Evolutionary conservation across 1,140 invertebrate species (phyloP).

Genomic region (Papilio aristodemus): DNA sequence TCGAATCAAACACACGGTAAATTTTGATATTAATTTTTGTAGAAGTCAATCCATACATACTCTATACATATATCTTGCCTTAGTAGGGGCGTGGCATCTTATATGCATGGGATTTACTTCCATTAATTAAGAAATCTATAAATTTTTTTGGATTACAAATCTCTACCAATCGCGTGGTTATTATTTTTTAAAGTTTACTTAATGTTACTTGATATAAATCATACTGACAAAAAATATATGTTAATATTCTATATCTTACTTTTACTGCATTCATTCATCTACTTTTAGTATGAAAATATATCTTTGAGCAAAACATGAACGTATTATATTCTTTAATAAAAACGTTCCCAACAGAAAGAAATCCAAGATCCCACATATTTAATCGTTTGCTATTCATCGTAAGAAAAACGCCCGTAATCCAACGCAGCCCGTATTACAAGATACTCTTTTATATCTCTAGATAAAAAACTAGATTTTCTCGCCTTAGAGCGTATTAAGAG

Average conservation of each 20-base stretch:
- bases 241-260: not conserved
- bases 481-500: not conserved
- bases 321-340: slow-evolving; percentile 2
- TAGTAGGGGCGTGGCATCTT: too few species aligned
- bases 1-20: too few species aligned
- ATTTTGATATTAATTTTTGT: too few species aligned
- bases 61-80: too few species aligned
- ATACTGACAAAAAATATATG: too few species aligned
- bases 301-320: not conserved
- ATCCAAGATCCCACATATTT: slow-evolving; percentile 8
- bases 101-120: too few species aligned
- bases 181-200: too few species aligned
- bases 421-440: not conserved
- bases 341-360: slow-evolving; percentile 4
- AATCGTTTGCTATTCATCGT: not conserved
- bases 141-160: too few species aligned
- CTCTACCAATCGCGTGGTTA: too few species aligned
- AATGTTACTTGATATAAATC: too few species aligned
- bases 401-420: not conserved
- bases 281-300: not conserved
- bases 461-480: not conserved
- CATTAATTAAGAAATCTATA: too few species aligned
- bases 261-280: not conserved
- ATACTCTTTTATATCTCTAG: slow-evolving; percentile 1
- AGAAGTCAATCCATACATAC: too few species aligned